phyloP scores from a whole-genome alignment of 1,140 invertebrate species.

The Stegodyphus mimosarum region DNA sequence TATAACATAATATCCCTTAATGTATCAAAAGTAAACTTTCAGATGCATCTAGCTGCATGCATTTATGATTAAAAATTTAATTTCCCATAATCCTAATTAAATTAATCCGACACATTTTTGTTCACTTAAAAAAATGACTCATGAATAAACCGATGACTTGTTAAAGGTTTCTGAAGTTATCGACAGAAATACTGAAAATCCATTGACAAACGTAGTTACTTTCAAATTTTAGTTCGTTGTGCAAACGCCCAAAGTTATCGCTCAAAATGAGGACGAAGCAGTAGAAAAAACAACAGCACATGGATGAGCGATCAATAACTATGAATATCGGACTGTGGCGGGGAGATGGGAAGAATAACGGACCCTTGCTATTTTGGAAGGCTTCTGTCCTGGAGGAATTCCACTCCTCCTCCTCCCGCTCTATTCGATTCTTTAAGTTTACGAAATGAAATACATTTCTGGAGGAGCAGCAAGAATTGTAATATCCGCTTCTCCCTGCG shows the following conservation, averaged over 20 bases:
- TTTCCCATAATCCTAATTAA: no score
- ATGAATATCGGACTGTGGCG: constrained; percentile 24
- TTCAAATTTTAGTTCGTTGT: no score
- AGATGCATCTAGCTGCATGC: no score
- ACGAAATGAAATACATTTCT: constrained; percentile 50
- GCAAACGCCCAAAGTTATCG: background rate
- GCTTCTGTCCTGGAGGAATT: constrained; percentile 42
- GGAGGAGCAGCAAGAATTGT: constrained; percentile 18
- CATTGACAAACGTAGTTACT: no score
- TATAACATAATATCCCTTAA: no score
- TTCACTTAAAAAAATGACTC: no score
- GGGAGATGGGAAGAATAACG: constrained; percentile 6
- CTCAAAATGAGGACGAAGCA: constrained; percentile 11
- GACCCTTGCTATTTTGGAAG: constrained; percentile 1
- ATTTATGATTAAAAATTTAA: no score
- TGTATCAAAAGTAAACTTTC: no score
- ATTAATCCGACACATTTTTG: no score
- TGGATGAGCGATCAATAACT: constrained; percentile 46
- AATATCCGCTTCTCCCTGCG: constrained; percentile 44
- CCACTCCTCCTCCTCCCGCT: background rate
- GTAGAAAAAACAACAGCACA: constrained; percentile 5
- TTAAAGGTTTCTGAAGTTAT: no score
- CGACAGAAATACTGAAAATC: no score
- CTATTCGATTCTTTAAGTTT: constrained; percentile 32
- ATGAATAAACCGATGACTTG: no score